phyloP scores from a whole-genome alignment of 2,888 invertebrate genomes.

The Podabrus alpinus region DNA sequence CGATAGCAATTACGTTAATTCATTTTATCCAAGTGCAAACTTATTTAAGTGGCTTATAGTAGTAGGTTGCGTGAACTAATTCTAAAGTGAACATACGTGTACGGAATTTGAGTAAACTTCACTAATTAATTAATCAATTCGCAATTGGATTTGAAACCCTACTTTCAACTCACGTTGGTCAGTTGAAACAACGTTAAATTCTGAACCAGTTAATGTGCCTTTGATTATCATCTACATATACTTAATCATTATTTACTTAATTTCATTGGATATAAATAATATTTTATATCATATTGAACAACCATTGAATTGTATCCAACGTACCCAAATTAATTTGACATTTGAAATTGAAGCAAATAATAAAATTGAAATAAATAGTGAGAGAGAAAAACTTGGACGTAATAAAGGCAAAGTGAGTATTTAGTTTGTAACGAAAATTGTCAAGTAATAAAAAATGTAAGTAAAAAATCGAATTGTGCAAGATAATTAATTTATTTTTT shows the following conservation, averaged over 20 bases:
- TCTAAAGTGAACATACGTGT: conserved; percentile 41
- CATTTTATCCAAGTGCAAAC: neutral
- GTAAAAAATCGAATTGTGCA: too few relatives aligned
- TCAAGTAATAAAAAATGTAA: too few relatives aligned
- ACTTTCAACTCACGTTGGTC: neutral
- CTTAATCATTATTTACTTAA: neutral
- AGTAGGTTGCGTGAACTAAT: conserved; percentile 32
- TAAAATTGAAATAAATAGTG: too few relatives aligned
- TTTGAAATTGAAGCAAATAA: too few relatives aligned
- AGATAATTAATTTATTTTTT: too few relatives aligned
- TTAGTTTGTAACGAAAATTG: too few relatives aligned
- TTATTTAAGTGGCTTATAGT: conserved; percentile 18
- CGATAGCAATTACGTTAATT: neutral
- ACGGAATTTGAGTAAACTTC: conserved; percentile 32
- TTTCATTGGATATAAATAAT: neutral
- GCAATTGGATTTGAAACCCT: conserved; percentile 9
- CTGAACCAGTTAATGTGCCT: conserved; percentile 11
- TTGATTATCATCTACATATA: conserved; percentile 4
- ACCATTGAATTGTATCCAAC: neutral
- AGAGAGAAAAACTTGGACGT: too few relatives aligned
- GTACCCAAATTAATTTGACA: too few relatives aligned
- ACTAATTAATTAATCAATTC: conserved; percentile 40
- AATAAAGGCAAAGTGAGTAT: too few relatives aligned
- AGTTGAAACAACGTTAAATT: conserved; percentile 1
- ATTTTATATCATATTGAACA: neutral